Percentiles rank a stretch among this genome's conserved stretches.
These are phyloP conservation scores for Poecilia velifera DNA, from an alignment of 2,797 vertebrate genomes.

Conservation along the genomic window DNA sequence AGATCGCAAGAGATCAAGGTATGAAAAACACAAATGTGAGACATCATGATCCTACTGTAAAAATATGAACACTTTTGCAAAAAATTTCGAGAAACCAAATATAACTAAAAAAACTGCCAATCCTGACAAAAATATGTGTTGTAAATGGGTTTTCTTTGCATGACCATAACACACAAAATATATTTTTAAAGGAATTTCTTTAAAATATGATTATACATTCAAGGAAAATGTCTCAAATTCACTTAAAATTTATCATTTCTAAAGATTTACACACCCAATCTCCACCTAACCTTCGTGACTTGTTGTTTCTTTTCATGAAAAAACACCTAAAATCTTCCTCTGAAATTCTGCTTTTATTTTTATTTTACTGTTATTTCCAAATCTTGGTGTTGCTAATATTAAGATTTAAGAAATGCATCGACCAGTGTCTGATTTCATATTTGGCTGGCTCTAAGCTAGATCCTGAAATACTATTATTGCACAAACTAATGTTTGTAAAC, in stretches of 20 bases:
- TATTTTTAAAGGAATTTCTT: neutral
- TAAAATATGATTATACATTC: neutral
- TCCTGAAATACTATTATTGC: too few species aligned
- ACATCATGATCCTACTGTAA: neutral
- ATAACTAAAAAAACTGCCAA: neutral
- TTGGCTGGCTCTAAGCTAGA: neutral
- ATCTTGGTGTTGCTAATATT: neutral
- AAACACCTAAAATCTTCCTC: neutral
- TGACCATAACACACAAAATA: neutral
- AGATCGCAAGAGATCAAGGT: constrained; percentile 89
- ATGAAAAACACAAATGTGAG: constrained; percentile 7
- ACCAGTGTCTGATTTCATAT: neutral
- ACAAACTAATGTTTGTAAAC: too few species aligned
- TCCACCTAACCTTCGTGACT: neutral
- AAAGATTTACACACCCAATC: neutral
- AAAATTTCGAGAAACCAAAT: neutral
- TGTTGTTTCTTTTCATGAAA: neutral
- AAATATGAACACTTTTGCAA: neutral
- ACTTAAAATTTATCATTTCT: neutral
- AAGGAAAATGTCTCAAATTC: neutral
- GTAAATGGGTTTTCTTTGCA: neutral
- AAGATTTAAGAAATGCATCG: neutral
- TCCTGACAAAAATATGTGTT: neutral
- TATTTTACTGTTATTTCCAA: neutral
- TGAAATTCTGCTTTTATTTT: neutral